Evolutionary conservation across 1,140 invertebrate genomes (phyloP), one percentile per base, ranked within the genome.

Genomic region (Agrilus planipennis): DNA sequence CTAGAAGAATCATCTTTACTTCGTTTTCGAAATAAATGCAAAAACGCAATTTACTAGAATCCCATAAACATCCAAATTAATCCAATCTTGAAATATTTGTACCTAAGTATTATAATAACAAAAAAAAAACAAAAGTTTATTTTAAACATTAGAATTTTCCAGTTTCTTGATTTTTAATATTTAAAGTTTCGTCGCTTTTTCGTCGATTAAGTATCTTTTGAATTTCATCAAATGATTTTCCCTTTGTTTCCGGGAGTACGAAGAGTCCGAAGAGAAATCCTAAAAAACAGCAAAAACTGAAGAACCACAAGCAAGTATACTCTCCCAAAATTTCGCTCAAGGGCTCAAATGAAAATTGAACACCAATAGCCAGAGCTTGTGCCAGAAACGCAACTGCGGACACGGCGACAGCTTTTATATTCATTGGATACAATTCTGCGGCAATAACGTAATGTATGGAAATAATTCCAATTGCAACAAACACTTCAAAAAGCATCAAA

Each of bases 211-310:
- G 15, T 16, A 17, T 34, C 7, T 4, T 18, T 16, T 29, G 37
- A 9, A 39, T 39, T 21, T 39, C 37, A 10, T 12, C 4, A 17
- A 36, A 36, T 4, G 34, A 19, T 21, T 16, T 20, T 9, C 22
- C 81, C 63, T 87, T 88, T 0, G 85, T 89, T 63, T 89, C 86
- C 0, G 84, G 82, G n/a, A 86, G 62, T 23, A 70, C 67, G 4
- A 69, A 58, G 11, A 76, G 60, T 29, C 75, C 69, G 50, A 84
- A 77, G 5, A 65, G 46, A 2, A 73, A 55, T 1, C 75, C 75
- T 0, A 65, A 5, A 32, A 70, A 69, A 11, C 69, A 72, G 12
- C 69, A 59, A n/a, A 49, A 12, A 0, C 69, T 69, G 39, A 74
- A 77, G 41, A 67, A 67, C 55, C 66, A 69, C 40, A 76, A 76